Evolutionary conservation across 2,888 invertebrate genomes (phyloP).

Genomic region (Ochropacha duplaris): DNA sequence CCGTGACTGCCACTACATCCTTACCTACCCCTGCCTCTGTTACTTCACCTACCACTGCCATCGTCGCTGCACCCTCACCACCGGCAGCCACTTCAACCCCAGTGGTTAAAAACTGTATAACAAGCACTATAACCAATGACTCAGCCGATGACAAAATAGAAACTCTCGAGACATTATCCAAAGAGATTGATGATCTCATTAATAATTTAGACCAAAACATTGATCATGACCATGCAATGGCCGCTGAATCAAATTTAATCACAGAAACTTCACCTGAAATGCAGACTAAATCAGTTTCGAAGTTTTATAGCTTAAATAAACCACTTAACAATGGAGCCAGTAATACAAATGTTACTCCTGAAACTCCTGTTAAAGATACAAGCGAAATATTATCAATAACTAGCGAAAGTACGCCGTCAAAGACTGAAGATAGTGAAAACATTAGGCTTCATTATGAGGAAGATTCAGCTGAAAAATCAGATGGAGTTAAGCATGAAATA

Average conservation of each 20-base stretch:
- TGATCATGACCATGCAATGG: slow-evolving; percentile 59
- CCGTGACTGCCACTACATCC: neutral
- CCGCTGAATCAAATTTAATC: slow-evolving; percentile 28
- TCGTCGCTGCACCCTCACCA: slow-evolving; percentile 40
- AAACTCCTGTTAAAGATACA: slow-evolving; percentile 70
- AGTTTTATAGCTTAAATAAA: slow-evolving; percentile 68
- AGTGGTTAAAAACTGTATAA: slow-evolving; percentile 33
- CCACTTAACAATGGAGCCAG: slow-evolving; percentile 56
- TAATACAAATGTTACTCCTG: slow-evolving; percentile 57
- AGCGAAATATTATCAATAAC: slow-evolving; percentile 45
- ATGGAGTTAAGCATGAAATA: slow-evolving; percentile 58
- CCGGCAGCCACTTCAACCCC: slow-evolving; percentile 30
- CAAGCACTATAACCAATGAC: slow-evolving; percentile 46
- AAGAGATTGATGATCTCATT: slow-evolving; percentile 77
- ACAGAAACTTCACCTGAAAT: slow-evolving; percentile 36
- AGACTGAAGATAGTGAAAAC: slow-evolving; percentile 73
- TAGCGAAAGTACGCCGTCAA: slow-evolving; percentile 67
- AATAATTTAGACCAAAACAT: slow-evolving; percentile 73
- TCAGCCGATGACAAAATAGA: slow-evolving; percentile 64
- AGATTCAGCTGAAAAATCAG: slow-evolving; percentile 67
- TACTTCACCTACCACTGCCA: slow-evolving; percentile 24
- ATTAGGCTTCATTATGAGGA: slow-evolving; percentile 75
- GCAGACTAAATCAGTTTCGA: slow-evolving; percentile 61
- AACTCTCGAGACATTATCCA: slow-evolving; percentile 71
- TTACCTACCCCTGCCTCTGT: slow-evolving; percentile 30